Evolutionary conservation across 2,797 vertebrate species (phyloP).

Genomic region (Cyclura pinguis): DNA sequence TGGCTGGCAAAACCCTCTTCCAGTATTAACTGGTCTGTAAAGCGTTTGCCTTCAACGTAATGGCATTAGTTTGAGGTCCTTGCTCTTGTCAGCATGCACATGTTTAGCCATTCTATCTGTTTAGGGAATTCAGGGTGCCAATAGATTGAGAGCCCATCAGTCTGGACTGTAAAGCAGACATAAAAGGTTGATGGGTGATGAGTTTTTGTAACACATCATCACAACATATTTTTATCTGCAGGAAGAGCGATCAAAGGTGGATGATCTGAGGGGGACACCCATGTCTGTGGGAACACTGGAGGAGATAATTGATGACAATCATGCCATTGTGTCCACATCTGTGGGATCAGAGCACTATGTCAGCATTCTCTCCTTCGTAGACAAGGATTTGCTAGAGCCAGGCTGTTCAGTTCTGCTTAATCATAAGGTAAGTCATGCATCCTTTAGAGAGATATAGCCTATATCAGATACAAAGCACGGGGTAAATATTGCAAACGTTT

Average conservation of each 20-base stretch:
- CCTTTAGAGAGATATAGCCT: background rate
- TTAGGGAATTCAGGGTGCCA: background rate
- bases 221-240: conserved; percentile 62
- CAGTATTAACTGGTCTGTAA: background rate
- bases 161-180: background rate
- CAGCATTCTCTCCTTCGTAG: conserved; percentile 98
- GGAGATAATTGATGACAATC: conserved; percentile 99
- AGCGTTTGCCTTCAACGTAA: background rate
- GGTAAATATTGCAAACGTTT: background rate
- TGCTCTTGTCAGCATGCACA: background rate
- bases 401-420: conserved; percentile 97
- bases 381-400: conserved; percentile 96
- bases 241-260: conserved; percentile 98
- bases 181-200: background rate
- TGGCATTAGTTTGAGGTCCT: background rate
- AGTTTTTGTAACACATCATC: background rate
- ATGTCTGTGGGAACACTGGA: conserved; percentile 99
- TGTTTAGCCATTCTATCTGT: background rate
- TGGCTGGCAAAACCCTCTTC: background rate
- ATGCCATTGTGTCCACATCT: conserved; percentile 96
- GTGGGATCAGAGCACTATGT: conserved; percentile 98
- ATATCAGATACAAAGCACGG: background rate
- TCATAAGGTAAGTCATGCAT: conserved; percentile 87
- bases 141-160: background rate
- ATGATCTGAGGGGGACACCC: conserved; percentile 96